phyloP scores from a whole-genome alignment of 2,797 vertebrate species.

The Syngnathus acus region DNA sequence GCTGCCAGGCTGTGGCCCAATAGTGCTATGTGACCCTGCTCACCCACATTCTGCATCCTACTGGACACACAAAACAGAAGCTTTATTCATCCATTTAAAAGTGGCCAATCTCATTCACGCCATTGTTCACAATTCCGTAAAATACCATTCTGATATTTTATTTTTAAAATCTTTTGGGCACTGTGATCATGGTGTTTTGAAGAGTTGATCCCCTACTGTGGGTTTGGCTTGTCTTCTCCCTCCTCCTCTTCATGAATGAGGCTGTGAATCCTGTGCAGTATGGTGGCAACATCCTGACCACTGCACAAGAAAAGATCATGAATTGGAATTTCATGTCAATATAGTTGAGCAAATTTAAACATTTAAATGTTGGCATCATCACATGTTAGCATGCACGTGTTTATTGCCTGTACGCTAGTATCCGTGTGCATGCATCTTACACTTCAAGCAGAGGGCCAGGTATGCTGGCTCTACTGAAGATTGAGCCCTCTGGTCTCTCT shows the following conservation, averaged over 20 bases:
- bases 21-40: conserved; percentile 92
- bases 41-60: conserved; percentile 84
- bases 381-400: neutral
- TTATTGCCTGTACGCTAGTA: conserved; percentile 11
- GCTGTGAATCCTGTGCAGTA: conserved; percentile 88
- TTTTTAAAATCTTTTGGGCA: neutral
- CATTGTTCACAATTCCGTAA: neutral
- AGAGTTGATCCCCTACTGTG: conserved; percentile 63
- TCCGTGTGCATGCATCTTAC: conserved; percentile 60
- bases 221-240: conserved; percentile 66
- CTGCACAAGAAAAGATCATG: conserved; percentile 52
- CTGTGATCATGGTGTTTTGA: neutral
- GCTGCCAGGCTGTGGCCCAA: conserved; percentile 93
- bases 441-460: conserved; percentile 91
- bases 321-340: neutral
- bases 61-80: conserved; percentile 40
- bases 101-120: too few relatives aligned
- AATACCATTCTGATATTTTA: neutral
- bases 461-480: conserved; percentile 75
- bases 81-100: neutral
- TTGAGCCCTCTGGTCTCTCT: conserved; percentile 61
- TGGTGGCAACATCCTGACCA: conserved; percentile 84
- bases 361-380: neutral
- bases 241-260: conserved; percentile 88
- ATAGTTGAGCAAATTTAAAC: neutral